A percentile compares a stretch with the other conserved stretches of the same genome.
Evolutionary conservation across 2,888 invertebrate species (phyloP).

Genomic region (Serripes groenlandicus): DNA sequence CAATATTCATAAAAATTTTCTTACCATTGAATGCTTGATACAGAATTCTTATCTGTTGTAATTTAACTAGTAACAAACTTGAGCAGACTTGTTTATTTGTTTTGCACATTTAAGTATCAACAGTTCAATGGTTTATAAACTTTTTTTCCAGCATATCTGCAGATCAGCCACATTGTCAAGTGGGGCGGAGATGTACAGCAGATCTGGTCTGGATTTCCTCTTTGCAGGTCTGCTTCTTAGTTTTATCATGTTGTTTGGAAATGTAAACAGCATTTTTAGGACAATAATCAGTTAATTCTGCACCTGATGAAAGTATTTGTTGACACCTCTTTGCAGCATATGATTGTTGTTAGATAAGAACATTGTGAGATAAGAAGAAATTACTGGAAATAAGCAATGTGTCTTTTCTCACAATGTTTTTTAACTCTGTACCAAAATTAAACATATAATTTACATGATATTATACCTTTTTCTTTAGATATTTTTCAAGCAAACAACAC

Average conservation of each 20-base stretch:
- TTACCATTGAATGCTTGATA: too few species aligned
- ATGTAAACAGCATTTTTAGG: neutral
- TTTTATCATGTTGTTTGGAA: neutral
- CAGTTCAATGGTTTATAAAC: too few species aligned
- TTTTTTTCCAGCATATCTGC: constrained; percentile 85
- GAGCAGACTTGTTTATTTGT: too few species aligned
- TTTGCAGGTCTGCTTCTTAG: constrained; percentile 81
- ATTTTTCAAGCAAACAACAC: too few species aligned
- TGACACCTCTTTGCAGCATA: too few species aligned
- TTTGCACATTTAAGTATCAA: too few species aligned
- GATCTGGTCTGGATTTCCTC: constrained; percentile 89
- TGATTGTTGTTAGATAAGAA: too few species aligned
- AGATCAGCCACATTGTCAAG: constrained; percentile 92
- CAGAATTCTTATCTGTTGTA: too few species aligned
- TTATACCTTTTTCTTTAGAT: too few species aligned
- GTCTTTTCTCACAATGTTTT: neutral
- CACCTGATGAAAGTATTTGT: neutral
- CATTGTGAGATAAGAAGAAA: neutral
- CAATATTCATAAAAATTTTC: too few species aligned
- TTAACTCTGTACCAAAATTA: constrained; percentile 5
- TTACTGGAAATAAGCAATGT: neutral
- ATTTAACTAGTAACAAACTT: too few species aligned
- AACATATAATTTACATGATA: too few species aligned
- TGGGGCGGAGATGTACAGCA: constrained; percentile 91
- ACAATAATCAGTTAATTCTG: neutral